Evolutionary conservation across 2,888 invertebrate species (phyloP).

Genomic region (Philereme vetulata): DNA sequence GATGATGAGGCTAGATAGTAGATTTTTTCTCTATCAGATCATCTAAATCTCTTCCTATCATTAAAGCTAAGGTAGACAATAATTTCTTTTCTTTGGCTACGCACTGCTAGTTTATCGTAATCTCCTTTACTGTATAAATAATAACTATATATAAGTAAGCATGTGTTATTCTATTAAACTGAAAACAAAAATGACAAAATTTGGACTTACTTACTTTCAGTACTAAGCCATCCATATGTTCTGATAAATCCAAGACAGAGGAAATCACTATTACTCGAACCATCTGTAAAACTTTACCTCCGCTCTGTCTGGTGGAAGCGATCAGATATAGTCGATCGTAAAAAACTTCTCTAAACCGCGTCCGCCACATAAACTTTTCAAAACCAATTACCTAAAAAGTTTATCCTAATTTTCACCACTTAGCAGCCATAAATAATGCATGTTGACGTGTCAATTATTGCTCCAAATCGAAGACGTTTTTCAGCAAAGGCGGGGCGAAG

Average conservation of each 20-base stretch:
- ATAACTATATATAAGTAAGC: too few relatives aligned
- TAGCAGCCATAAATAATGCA: slow-evolving; percentile 73
- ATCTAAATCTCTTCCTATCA: too few relatives aligned
- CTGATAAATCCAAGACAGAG: not conserved
- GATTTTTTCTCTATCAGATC: too few relatives aligned
- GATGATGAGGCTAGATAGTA: too few relatives aligned
- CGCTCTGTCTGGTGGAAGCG: slow-evolving; percentile 3
- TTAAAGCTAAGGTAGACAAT: too few relatives aligned
- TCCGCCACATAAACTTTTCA: slow-evolving; percentile 71
- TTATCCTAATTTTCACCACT: slow-evolving; percentile 72
- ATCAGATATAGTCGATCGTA: slow-evolving; percentile 47
- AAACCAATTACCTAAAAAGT: slow-evolving; percentile 74
- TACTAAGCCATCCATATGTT: too few relatives aligned
- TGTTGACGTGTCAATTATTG: slow-evolving; percentile 80
- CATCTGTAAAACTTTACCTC: not conserved
- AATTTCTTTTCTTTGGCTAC: too few relatives aligned
- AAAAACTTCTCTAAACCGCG: slow-evolving; percentile 59
- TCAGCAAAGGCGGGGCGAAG: slow-evolving; percentile 53
- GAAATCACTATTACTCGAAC: not conserved
- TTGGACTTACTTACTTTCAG: too few relatives aligned
- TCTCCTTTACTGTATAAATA: too few relatives aligned
- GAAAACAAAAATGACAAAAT: too few relatives aligned
- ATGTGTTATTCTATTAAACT: too few relatives aligned
- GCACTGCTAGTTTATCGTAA: too few relatives aligned
- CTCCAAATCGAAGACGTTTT: slow-evolving; percentile 59